Evolutionary conservation across 1,140 invertebrate genomes (phyloP).

Genomic region (Alviniconcha marisindica): DNA sequence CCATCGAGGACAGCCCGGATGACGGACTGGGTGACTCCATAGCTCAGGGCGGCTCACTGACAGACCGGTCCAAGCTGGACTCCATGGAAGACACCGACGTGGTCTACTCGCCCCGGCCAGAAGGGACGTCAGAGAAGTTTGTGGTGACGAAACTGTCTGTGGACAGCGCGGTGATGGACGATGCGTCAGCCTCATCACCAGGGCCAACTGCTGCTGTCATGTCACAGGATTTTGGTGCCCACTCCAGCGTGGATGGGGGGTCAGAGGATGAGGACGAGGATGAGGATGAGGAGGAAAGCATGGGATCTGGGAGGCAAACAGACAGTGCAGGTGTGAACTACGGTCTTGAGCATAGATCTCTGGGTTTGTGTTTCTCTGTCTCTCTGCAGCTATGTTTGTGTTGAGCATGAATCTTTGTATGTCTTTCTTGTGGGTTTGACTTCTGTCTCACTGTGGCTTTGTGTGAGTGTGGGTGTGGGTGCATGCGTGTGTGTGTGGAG

Average conservation of each 20-base stretch:
- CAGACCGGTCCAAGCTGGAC: slow-evolving; percentile 64
- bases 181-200: slow-evolving; percentile 41
- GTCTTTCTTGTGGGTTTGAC: neutral
- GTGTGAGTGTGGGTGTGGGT: too few species aligned
- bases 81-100: slow-evolving; percentile 64
- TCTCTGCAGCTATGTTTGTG: too few species aligned
- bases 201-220: slow-evolving; percentile 6
- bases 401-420: too few species aligned
- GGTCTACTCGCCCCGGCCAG: slow-evolving; percentile 57
- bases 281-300: slow-evolving; percentile 41
- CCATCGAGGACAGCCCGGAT: slow-evolving; percentile 67
- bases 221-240: slow-evolving; percentile 11
- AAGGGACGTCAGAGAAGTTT: slow-evolving; percentile 66
- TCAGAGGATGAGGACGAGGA: slow-evolving; percentile 46
- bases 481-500: too few species aligned
- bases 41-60: slow-evolving; percentile 61
- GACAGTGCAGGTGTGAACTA: slow-evolving; percentile 49
- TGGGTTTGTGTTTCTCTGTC: slow-evolving; percentile 39
- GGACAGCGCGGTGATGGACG: slow-evolving; percentile 74
- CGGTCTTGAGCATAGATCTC: slow-evolving; percentile 46
- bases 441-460: too few species aligned
- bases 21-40: slow-evolving; percentile 73
- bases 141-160: slow-evolving; percentile 77
- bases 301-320: slow-evolving; percentile 42
- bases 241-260: slow-evolving; percentile 47